Base-by-base conservation (phyloP, 1,140 invertebrate species). In the Asobara japonica region DNA sequence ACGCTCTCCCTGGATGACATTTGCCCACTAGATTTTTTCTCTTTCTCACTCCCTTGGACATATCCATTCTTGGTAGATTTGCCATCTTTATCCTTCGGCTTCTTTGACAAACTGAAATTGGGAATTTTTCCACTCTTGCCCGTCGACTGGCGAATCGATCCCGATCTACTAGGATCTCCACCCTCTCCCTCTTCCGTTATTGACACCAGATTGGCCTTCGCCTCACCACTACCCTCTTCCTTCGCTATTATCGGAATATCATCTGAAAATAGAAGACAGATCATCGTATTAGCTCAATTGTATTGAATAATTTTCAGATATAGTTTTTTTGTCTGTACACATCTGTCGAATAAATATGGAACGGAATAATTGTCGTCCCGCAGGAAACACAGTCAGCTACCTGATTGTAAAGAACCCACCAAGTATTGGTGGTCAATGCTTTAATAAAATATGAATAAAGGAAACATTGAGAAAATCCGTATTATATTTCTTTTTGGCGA, bases 201-300 rank as follows among this genome's bases (percentile, higher is more conserved):
- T 2, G 85, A 85, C 4, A 85, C 82, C 36, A 86, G 73, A 75
- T 85, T 84, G 56, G 74, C 76, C 66, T 86, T 86, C 38, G 74
- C 77, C 18, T 86, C 85, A 25, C 69, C 72, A 10, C 61, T 67
- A 30, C 77, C 76, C 6, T 86, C 84, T 18, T 86, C 84, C 62
- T 86, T 86, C 25, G 69, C 73, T 7, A 84, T 76, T 64, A 86
- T 86, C 7, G 85, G 85, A 75, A 86, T 86, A 78, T 86, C 85
- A 86, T 86, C 85, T 86, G 73, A 25, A 78, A 70, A 71, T 30
- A 75, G 66, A 45, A 66, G 7, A 56, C 5, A 56, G 1, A 25
- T 3, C 20, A 56, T 5, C 18, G 18, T 25, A 45, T 45, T 36
- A 36, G 31, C 11, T 5, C 5, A 36, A 36, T 36, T 6, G 11